phyloP scores from a whole-genome alignment of 2,888 invertebrate species.

The Spicauda simplicius region DNA sequence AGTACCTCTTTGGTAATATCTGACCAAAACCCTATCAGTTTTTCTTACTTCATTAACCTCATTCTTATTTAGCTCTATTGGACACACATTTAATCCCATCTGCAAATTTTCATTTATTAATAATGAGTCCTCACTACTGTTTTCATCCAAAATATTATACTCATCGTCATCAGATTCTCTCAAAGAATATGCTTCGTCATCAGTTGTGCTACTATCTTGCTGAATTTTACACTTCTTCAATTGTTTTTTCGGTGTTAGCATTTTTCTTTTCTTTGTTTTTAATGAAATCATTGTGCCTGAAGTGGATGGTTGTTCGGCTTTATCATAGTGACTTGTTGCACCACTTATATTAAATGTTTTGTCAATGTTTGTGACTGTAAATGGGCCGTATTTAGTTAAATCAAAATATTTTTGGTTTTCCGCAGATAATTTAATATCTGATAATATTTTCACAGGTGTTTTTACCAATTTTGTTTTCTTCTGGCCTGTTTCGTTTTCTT shows the following conservation, averaged over 20 bases:
- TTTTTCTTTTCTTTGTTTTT: constrained; percentile 9
- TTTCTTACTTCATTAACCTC: constrained; percentile 4
- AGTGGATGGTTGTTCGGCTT: constrained; percentile 5
- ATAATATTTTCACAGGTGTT: constrained; percentile 7
- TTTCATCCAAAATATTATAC: constrained; percentile 9
- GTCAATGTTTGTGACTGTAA: constrained; percentile 6
- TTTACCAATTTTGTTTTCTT: constrained; percentile 4
- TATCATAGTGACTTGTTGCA: constrained; percentile 6
- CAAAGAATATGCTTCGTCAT: constrained; percentile 5
- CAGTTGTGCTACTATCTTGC: constrained; percentile 8
- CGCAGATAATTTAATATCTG: constrained; percentile 6
- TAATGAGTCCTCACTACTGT: constrained; percentile 2
- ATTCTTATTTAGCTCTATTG: constrained; percentile 8
- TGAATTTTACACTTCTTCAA: constrained; percentile 8
- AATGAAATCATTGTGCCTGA: constrained; percentile 4
- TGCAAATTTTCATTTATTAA: constrained; percentile 6
- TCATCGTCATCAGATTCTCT: constrained; percentile 9
- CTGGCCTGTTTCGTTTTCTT: constrained; percentile 8
- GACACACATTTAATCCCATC: constrained; percentile 6
- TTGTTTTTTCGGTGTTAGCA: constrained; percentile 5
- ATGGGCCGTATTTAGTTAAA: constrained; percentile 8
- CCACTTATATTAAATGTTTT: constrained; percentile 3
- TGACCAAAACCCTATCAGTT: constrained; percentile 2
- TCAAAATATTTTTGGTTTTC: constrained; percentile 8
- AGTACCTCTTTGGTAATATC: constrained; percentile 8